Evolutionary conservation across 2,797 vertebrate species (phyloP).

Genomic region (Sparidentex hasta): DNA sequence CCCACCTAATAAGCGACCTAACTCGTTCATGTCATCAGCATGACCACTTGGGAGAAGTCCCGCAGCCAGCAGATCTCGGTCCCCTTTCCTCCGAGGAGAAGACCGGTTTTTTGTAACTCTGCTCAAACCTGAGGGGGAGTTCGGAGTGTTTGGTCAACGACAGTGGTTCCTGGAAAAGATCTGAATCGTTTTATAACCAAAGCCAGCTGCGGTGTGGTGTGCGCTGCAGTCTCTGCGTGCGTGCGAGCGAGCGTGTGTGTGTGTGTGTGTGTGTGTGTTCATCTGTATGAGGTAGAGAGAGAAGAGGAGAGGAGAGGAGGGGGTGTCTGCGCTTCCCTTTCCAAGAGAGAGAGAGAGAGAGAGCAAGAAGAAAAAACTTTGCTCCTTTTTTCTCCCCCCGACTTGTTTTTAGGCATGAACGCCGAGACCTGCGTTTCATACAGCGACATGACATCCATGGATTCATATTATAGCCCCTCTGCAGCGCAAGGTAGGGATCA

Average conservation of each 20-base stretch:
- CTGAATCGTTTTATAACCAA: conserved; percentile 92
- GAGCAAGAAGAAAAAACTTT: conserved; percentile 62
- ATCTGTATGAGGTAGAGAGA: conserved; percentile 74
- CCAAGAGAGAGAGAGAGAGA: conserved; percentile 70
- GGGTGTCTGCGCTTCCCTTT: conserved; percentile 75
- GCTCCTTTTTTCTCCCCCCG: conserved; percentile 70
- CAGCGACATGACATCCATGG: conserved; percentile 97
- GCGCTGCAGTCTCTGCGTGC: conserved; percentile 55
- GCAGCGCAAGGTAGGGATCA: conserved; percentile 92
- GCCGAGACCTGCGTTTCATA: conserved; percentile 95
- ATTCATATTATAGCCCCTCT: conserved; percentile 95
- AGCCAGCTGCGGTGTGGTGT: conserved; percentile 87
- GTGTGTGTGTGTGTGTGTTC: conserved; percentile 35
- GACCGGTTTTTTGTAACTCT: conserved; percentile 83
- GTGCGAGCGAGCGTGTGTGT: conserved; percentile 56
- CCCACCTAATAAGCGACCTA: conserved; percentile 77
- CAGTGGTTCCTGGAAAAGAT: conserved; percentile 91
- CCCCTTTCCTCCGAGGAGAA: conserved; percentile 76
- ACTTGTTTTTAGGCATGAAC: conserved; percentile 91
- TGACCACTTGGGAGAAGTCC: conserved; percentile 85
- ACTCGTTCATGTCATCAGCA: conserved; percentile 84
- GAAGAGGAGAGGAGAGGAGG: conserved; percentile 68
- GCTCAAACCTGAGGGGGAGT: conserved; percentile 87
- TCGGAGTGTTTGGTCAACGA: conserved; percentile 89
- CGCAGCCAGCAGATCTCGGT: conserved; percentile 72